These are phyloP conservation scores for Eublepharis macularius DNA, from an alignment of 2,113 vertebrate species.

Conservation along the genomic window DNA sequence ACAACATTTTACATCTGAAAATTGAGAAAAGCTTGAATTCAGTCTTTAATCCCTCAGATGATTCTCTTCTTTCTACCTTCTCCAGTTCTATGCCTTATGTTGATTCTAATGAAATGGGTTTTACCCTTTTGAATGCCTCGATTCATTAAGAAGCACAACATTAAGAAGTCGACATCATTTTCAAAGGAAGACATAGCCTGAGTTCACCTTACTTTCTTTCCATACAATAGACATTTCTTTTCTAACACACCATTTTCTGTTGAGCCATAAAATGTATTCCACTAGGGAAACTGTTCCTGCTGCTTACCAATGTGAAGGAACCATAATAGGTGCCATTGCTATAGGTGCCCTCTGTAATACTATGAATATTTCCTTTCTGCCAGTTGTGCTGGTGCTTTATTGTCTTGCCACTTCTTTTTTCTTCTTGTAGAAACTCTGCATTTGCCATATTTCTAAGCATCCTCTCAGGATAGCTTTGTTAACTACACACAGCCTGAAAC, in stretches of 20 bases:
- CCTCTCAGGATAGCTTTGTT: fast-evolving
- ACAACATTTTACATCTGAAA: background rate
- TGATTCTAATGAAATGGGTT: background rate
- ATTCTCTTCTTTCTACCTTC: background rate
- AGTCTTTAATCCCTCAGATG: background rate
- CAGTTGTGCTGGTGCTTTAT: background rate
- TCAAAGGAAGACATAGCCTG: background rate
- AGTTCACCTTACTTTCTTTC: background rate
- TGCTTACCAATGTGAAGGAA: background rate
- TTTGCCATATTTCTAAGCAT: background rate
- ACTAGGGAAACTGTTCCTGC: background rate
- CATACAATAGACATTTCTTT: background rate
- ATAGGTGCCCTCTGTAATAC: background rate
- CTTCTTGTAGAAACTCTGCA: constrained; percentile 10
- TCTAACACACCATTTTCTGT: background rate
- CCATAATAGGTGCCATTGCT: background rate
- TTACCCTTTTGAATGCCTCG: background rate
- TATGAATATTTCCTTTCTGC: background rate
- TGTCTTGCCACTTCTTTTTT: background rate
- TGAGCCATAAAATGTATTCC: background rate
- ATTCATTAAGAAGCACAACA: background rate
- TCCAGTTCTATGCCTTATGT: too few relatives aligned
- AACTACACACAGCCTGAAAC: background rate
- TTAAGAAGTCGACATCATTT: background rate
- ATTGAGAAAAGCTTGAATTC: background rate